Conservation (phyloP, 2,113 vertebrate genomes). For the Melanerpes aurifrons region DNA sequence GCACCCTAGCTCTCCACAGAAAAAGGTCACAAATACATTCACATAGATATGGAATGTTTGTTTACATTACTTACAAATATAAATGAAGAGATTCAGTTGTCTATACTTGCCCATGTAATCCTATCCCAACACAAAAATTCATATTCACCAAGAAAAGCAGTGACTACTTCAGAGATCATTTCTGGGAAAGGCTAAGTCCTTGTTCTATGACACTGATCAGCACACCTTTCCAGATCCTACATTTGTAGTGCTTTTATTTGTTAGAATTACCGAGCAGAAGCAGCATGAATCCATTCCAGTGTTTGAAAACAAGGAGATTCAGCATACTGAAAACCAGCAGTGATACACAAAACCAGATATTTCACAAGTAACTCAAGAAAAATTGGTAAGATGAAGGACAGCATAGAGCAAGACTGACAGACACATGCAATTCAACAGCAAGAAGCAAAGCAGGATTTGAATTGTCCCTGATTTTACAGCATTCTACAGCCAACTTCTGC, state of each 20-base stretch:
- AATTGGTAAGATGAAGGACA: neutral
- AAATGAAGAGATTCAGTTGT: neutral
- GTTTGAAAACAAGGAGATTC: neutral
- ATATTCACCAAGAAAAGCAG: neutral
- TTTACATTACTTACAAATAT: neutral
- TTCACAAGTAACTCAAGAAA: neutral
- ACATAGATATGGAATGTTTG: neutral
- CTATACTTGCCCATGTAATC: neutral
- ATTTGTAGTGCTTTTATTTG: neutral
- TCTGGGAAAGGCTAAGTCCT: neutral
- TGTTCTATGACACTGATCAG: neutral
- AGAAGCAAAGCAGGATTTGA: neutral
- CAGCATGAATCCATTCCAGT: neutral
- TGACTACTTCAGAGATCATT: neutral
- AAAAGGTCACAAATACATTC: neutral
- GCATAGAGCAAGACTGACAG: neutral
- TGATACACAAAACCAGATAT: neutral
- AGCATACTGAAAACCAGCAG: neutral
- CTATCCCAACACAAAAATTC: neutral
- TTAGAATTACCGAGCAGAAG: neutral
- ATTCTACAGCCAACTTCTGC: neutral
- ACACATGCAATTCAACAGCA: neutral
- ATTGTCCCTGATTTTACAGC: neutral
- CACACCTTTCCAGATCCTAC: rapidly evolving
- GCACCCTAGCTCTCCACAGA: neutral